These are phyloP conservation scores for Varanus komodoensis DNA, from an alignment of 2,113 vertebrate genomes.

Conservation along the genomic window DNA sequence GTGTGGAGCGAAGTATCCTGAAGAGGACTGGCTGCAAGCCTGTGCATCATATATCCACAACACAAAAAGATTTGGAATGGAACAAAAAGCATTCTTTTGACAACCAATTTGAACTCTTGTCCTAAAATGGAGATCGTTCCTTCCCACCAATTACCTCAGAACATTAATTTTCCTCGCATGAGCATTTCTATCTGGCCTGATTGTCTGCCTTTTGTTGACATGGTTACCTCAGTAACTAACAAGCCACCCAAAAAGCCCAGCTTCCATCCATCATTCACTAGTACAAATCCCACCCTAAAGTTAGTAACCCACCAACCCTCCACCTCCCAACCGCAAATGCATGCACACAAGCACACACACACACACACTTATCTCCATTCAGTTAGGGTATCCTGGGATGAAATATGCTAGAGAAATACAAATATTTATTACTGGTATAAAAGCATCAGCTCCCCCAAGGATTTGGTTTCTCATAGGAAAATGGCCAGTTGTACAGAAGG, in stretches of 20 bases:
- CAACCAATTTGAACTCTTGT: not conserved
- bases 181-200: not conserved
- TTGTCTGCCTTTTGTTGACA: not conserved
- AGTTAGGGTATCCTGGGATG: not conserved
- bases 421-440: not conserved
- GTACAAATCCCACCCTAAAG: not conserved
- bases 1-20: not conserved
- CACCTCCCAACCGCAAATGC: no score
- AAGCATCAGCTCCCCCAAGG: constrained; percentile 4
- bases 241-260: constrained; percentile 38
- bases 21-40: not conserved
- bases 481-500: fast-evolving
- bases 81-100: not conserved
- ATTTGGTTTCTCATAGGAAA: not conserved
- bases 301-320: not conserved
- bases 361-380: not conserved
- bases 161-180: constrained; percentile 10
- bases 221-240: constrained; percentile 53
- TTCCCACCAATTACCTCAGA: not conserved
- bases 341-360: no score
- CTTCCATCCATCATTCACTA: not conserved
- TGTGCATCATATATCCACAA: not conserved
- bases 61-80: not conserved
- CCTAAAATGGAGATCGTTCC: not conserved
- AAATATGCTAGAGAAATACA: constrained; percentile 1